Percentiles rank a stretch among this genome's conserved stretches.
phyloP scores from a whole-genome alignment of 2,888 invertebrate genomes.

The Strigamia transsilvanica region DNA sequence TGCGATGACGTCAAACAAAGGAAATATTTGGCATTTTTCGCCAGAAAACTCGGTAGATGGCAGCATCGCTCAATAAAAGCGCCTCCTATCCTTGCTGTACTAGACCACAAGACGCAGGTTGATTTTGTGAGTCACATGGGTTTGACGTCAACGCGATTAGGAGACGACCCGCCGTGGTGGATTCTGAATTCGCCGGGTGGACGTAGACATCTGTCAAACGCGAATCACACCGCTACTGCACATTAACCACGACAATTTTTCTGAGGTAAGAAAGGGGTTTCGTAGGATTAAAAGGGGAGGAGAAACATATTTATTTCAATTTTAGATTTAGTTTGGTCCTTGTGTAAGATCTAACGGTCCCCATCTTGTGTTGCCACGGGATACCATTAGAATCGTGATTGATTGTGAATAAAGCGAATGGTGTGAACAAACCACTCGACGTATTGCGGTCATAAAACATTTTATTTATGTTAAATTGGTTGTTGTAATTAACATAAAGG shows the following conservation, averaged over 20 bases:
- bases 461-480: too few species aligned
- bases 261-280: background rate
- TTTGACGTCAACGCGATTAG: constrained; percentile 1
- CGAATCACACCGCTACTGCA: background rate
- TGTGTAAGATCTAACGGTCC: background rate
- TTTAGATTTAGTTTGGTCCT: background rate
- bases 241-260: background rate
- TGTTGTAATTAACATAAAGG: too few species aligned
- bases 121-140: background rate
- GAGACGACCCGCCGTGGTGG: background rate
- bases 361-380: background rate
- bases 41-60: background rate
- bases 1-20: background rate
- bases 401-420: too few species aligned
- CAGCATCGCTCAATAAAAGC: background rate
- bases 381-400: background rate
- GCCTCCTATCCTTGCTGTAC: background rate
- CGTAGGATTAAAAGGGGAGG: background rate
- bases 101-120: background rate
- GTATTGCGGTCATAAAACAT: too few species aligned
- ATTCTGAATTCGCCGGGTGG: background rate
- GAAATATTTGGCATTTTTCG: background rate
- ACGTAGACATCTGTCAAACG: background rate
- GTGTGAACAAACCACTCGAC: too few species aligned
- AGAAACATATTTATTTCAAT: background rate